Base-by-base conservation (phyloP, 2,888 invertebrate species). In the Caenorhabditis wallacei region DNA sequence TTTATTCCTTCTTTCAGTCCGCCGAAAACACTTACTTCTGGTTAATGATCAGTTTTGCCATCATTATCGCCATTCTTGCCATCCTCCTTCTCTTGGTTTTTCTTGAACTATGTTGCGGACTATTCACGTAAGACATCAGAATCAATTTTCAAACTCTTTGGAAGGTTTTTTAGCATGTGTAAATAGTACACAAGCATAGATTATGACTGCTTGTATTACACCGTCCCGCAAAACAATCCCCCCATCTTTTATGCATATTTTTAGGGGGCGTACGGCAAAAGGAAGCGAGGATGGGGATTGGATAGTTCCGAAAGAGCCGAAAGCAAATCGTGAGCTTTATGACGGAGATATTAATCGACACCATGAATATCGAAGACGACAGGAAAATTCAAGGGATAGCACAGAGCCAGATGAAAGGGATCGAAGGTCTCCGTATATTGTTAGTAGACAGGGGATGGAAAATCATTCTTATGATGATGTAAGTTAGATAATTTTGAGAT, bases 11-110 rank as follows among this genome's bases (percentile, higher is more conserved):
- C n/a, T 74, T 87, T 74, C 54, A 87, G 87, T 66, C 66, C 10
- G 81, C 85, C 11, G 85, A 88, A 56, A 81, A 84, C 51, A 76
- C 84, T 16, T 88, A 86, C 35, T 84, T 88, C 71, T 86, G 88
- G 86, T 56, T 85, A 13, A 86, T 88, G 88, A 88, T 88, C 37
- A 76, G 78, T 11, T 79, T 88, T 13, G 84, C 82, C 35, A 82
- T 84, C 20, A 70, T 86, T 7, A 74, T 80, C n/a, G 81, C 48
- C 5, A 63, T 88, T 51, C 76, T 86, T 0, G 63, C 76, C 43
- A 80, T 80, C 10, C 30, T 86, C 13, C 69, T 88, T n/a, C 4
- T 78, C 4, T 30, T 86, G 11, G 35, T 72, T 1, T 1, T 84
- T 30, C 57, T 80, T 56, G 69, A 70, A 61, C 40, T 80, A 2